These are phyloP conservation scores for Muschampia plurimacula DNA, from an alignment of 2,888 invertebrate species.

Conservation along the genomic window DNA sequence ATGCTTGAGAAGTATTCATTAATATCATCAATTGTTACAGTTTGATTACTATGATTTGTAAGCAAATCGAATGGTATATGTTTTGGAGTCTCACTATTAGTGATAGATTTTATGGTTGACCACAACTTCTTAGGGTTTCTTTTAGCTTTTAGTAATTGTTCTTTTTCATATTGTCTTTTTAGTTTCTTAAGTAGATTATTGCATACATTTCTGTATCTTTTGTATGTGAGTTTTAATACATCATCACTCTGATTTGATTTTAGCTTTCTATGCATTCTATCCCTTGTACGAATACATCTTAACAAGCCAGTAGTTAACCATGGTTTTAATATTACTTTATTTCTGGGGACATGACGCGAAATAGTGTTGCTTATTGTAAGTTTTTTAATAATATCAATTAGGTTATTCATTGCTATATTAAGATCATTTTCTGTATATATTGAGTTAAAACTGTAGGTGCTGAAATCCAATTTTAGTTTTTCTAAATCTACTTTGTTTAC, in stretches of 20 bases:
- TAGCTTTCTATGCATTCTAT: neutral
- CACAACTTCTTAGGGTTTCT: too few relatives aligned
- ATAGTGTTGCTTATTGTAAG: neutral
- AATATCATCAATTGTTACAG: too few relatives aligned
- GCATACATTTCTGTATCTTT: constrained; percentile 3
- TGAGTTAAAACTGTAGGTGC: too few relatives aligned
- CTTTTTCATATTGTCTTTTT: constrained; percentile 7
- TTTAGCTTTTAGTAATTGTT: neutral
- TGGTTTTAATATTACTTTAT: neutral
- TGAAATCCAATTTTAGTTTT: too few relatives aligned
- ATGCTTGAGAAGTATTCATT: too few relatives aligned
- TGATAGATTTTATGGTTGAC: too few relatives aligned
- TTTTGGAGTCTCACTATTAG: too few relatives aligned
- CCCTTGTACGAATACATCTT: constrained; percentile 3
- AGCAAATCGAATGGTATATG: too few relatives aligned
- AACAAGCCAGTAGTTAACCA: neutral
- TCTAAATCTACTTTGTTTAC: too few relatives aligned
- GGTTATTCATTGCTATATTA: neutral
- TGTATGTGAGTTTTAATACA: neutral
- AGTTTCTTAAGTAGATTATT: neutral
- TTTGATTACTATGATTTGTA: too few relatives aligned
- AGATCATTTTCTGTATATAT: neutral
- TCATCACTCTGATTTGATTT: neutral
- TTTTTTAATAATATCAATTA: neutral
- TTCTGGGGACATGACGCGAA: neutral